Evolutionary conservation across 1,140 invertebrate species (phyloP), one percentile per base, ranked within the genome.

Genomic region (Psix sp.): DNA sequence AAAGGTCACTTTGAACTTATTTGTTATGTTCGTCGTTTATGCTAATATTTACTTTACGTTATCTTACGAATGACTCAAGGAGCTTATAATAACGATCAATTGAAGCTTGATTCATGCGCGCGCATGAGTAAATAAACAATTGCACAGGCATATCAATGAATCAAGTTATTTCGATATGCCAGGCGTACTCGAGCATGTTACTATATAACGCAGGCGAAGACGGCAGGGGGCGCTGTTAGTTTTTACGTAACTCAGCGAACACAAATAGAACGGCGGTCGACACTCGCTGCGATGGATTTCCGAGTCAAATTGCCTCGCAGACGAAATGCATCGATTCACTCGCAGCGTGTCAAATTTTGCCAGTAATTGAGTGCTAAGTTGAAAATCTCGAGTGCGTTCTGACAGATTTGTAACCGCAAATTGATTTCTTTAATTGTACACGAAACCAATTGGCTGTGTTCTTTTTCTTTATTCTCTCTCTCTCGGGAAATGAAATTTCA

Each of bases 81-180:
- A 52, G 20, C 24, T 40, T 54, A 65, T 42, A 49, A 67, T 59
- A 59, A 43, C 31, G 45, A 51, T 51, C 57, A 67, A 67, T 67
- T 36, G 40, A 26, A 51, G 43, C 17, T 15, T 31, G 45, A 59
- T 68, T 7, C 17, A 9, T 24, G 3, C 20, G 18, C 38, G 45
- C 13, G 26, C 24, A 40, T 46, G 1, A 36, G 26, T 52, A 51
- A 63, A 56, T 66, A 56, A 66, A 66, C 52, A 42, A 67, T 21
- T 24, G 33, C 46, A 59, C 54, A 33, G 38, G 21, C 51, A 38
- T 57, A 62, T 71, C 67, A 71, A 71, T 71, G 57, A 63, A 63
- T 43, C 42, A 45, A 56, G 18, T 35, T 57, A 51, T 51, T 51
- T 57, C 49, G 51, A 59, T 45, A 24, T 52, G 46, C 40, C 31